Evolutionary conservation across 2,888 invertebrate genomes (phyloP), one percentile per base, ranked within the genome.

Genomic region (Heliconius sara): DNA sequence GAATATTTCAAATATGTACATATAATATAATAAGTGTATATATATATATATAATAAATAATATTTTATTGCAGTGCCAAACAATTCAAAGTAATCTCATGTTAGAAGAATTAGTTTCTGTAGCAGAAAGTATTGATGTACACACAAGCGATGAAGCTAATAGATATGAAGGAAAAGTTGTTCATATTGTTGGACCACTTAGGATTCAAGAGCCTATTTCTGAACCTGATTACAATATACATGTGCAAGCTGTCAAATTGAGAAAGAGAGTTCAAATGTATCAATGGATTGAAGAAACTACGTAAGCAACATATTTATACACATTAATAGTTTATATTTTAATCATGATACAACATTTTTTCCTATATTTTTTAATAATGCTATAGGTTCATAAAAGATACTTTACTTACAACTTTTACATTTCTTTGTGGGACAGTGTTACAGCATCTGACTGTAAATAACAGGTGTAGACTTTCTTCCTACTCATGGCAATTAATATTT

Each of bases 181-280:
- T 0, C 97, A 99, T 89, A 93, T 98, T 19, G 96, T 96, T 34
- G 98, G 98, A 0, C 96, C 96, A 0, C 91, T 99, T 27, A 92
- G 96, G 19, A 96, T 98, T 72, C 96, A 97, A 16, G 98, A 98
- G 88, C 98, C 98, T 10, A 95, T 98, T 79, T 97, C 97, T 0
- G 98, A 98, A 88, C 97, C 97, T 0, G 97, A 97, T 81, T 99
- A 98, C 90, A 98, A 98, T 79, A 97, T 99, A 73, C 97, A 97
- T 82, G 96, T 99, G 2, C 96, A 97, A 85, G 97, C 98, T 4
- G 98, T 98, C 0, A 98, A 98, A 89, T 91, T 99, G 43, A 97
- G 97, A 87, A 96, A 98, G 81, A 95, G 98, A 79, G 98, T 98
- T 0, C 98, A 99, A 91, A 98, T 99, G 98, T 99, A 97, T 90